Evolutionary conservation across 2,888 invertebrate species (phyloP).

Genomic region (Drosophila nr. perissopoda): DNA sequence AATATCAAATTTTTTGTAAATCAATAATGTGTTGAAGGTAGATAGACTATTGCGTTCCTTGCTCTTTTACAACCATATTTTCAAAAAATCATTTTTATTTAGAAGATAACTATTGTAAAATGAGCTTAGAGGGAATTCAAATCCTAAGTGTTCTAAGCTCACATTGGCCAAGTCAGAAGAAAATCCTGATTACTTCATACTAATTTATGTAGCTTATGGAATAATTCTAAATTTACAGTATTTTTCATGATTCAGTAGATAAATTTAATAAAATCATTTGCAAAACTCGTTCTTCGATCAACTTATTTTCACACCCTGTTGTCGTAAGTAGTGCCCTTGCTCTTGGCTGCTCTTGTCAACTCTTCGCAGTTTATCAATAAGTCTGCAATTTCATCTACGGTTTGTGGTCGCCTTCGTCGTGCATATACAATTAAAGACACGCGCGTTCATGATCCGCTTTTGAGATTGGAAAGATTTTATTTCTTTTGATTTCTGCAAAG

Average conservation of each 20-base stretch:
- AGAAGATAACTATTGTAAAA: no score
- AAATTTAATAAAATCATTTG: constrained; percentile 24
- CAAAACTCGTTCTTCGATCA: constrained; percentile 47
- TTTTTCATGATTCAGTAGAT: constrained; percentile 10
- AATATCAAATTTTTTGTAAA: background rate
- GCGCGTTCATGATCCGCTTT: constrained; percentile 11
- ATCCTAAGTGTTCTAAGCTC: background rate
- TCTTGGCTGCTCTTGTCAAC: constrained; percentile 39
- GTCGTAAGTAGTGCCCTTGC: constrained; percentile 21
- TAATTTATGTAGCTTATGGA: background rate
- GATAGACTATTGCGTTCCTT: background rate
- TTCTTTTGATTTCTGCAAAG: background rate
- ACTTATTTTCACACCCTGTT: constrained; percentile 11
- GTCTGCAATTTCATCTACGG: constrained; percentile 41
- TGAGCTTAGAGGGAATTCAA: background rate
- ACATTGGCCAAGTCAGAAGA: background rate
- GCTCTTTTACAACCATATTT: background rate
- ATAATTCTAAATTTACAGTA: background rate
- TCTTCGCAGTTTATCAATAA: constrained; percentile 43
- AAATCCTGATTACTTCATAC: background rate
- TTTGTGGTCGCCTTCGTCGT: constrained; percentile 29
- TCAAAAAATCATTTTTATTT: no score
- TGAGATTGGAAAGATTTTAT: background rate
- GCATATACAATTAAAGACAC: constrained; percentile 32
- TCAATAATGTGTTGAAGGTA: background rate